These are phyloP conservation scores for Nemurella pictetii DNA, from an alignment of 2,888 invertebrate species.

Conservation along the genomic window DNA sequence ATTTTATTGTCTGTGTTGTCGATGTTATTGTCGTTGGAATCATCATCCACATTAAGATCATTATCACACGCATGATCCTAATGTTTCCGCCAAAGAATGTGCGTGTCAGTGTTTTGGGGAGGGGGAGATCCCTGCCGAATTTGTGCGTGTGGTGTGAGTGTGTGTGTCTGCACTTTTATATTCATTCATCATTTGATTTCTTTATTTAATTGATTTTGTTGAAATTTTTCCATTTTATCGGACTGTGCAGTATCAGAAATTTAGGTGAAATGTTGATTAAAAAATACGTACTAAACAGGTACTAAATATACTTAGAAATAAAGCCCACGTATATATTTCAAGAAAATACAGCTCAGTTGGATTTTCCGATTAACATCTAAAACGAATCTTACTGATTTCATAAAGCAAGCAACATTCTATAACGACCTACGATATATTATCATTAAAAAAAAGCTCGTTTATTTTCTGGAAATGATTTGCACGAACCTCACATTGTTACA, in stretches of 20 bases:
- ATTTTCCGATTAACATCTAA: not conserved
- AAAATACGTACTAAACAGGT: too few relatives aligned
- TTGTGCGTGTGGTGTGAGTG: not conserved
- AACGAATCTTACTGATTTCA: not conserved
- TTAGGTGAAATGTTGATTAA: too few relatives aligned
- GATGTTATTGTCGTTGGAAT: not conserved
- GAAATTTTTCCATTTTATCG: not conserved
- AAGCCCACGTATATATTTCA: too few relatives aligned
- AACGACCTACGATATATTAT: not conserved
- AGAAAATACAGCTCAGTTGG: not conserved
- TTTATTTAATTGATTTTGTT: not conserved
- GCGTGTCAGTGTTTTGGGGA: not conserved
- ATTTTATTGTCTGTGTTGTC: not conserved
- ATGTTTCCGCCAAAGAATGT: not conserved
- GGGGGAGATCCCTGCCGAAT: not conserved
- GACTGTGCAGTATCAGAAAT: not conserved
- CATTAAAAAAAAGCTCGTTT: not conserved
- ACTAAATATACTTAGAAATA: too few relatives aligned
- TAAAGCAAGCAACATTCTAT: not conserved
- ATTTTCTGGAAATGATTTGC: not conserved
- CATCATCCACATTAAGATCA: not conserved
- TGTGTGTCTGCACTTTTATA: not conserved
- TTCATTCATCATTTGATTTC: not conserved
- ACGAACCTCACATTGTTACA: not conserved
- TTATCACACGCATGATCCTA: not conserved